Percentiles rank a stretch among this genome's conserved stretches.
These are phyloP conservation scores for Eupithecia pulchellata DNA, from an alignment of 2,888 invertebrate species.

Conservation along the genomic window DNA sequence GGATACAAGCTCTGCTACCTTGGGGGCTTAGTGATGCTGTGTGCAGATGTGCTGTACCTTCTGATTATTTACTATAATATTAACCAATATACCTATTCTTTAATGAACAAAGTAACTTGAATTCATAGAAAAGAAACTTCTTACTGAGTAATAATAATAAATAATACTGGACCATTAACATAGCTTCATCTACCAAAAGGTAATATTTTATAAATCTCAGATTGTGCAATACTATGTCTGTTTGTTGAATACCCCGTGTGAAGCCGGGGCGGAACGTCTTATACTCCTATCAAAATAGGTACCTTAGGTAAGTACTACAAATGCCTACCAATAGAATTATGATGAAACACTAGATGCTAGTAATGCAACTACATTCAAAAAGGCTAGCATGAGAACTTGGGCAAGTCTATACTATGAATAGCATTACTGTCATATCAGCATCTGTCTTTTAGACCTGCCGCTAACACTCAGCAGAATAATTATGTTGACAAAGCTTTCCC, in stretches of 20 bases:
- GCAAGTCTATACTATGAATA: background rate
- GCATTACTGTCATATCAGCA: background rate
- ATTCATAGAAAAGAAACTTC: background rate
- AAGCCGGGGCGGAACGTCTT: too few species aligned
- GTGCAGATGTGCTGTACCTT: background rate
- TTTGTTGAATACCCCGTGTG: too few species aligned
- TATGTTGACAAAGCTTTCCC: background rate
- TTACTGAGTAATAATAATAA: background rate
- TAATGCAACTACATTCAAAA: background rate
- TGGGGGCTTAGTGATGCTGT: background rate
- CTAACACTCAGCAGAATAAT: background rate
- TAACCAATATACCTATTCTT: too few species aligned
- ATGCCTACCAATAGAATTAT: background rate
- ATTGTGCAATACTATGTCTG: background rate
- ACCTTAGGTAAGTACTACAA: background rate
- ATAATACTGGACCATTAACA: background rate
- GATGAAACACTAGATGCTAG: background rate
- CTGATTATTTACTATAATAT: background rate
- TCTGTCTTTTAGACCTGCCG: background rate
- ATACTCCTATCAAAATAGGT: background rate
- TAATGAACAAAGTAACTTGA: background rate
- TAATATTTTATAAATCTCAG: background rate
- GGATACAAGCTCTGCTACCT: background rate
- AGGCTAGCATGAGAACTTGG: background rate
- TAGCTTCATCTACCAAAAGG: background rate